Evolutionary conservation across 1,140 invertebrate species (phyloP).

Genomic region (Drosophila subpulchrella): DNA sequence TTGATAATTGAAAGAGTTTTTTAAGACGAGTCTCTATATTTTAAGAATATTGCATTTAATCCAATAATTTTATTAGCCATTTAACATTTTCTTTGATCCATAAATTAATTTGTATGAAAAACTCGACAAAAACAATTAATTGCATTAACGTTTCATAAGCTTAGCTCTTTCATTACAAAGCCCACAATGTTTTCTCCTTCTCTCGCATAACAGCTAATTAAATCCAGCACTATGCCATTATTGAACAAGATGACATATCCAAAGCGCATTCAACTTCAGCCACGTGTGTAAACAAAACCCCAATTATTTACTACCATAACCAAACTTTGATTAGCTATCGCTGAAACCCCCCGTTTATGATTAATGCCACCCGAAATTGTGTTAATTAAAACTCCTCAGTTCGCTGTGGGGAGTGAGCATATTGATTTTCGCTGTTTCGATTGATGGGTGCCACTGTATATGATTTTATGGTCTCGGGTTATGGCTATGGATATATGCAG

Average conservation of each 20-base stretch:
- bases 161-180: neutral
- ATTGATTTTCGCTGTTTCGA: constrained; percentile 43
- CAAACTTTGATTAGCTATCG: constrained; percentile 34
- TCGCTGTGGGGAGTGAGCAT: constrained; percentile 20
- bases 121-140: neutral
- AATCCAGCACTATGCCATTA: neutral
- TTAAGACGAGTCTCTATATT: no score
- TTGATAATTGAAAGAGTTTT: no score
- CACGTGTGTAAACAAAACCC: constrained; percentile 2
- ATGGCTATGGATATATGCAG: constrained; percentile 23
- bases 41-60: no score
- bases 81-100: neutral
- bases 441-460: constrained; percentile 38
- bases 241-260: neutral
- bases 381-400: constrained; percentile 50
- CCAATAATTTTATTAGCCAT: no score
- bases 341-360: constrained; percentile 10
- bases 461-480: constrained; percentile 38
- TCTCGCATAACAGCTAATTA: constrained; percentile 2
- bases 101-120: neutral
- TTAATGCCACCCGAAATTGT: constrained; percentile 35
- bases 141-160: neutral
- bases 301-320: neutral
- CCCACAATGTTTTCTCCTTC: neutral
- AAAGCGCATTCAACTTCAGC: neutral